phyloP scores from a whole-genome alignment of 2,797 vertebrate species.

The Phrynocephalus guinanensis region DNA sequence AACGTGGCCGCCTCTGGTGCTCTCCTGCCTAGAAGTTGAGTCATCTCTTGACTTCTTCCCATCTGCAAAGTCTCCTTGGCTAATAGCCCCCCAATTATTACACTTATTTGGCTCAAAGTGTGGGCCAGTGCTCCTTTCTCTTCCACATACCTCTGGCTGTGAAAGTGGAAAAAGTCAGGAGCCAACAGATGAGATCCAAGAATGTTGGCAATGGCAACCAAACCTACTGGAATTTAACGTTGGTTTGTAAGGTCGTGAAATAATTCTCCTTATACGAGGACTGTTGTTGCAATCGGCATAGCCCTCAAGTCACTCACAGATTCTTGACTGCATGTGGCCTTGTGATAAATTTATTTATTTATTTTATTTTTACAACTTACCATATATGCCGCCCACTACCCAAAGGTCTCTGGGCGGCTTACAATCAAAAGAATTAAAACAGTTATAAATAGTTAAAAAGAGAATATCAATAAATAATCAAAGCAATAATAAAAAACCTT shows the following conservation, averaged over 20 bases:
- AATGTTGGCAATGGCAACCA: accelerated
- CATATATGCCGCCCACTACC: no score
- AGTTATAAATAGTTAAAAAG: no score
- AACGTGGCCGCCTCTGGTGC: neutral
- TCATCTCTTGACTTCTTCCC: slow-evolving; percentile 5
- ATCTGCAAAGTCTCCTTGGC: neutral
- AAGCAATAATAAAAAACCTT: no score
- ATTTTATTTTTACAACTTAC: no score
- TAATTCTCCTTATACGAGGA: neutral
- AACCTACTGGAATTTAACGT: neutral
- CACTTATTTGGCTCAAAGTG: accelerated
- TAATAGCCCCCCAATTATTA: accelerated
- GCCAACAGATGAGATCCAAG: slow-evolving; percentile 4
- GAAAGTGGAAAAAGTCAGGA: neutral
- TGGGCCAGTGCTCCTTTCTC: neutral
- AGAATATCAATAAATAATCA: no score
- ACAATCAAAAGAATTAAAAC: no score
- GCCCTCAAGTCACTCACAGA: accelerated
- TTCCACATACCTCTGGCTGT: neutral
- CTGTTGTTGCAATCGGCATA: accelerated
- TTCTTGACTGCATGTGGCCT: accelerated
- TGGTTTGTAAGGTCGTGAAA: slow-evolving; percentile 16
- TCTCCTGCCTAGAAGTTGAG: neutral
- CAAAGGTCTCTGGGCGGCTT: no score
- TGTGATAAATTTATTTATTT: no score